Base-by-base conservation (phyloP, 2,888 invertebrate species). In the Aporophyla nigra region DNA sequence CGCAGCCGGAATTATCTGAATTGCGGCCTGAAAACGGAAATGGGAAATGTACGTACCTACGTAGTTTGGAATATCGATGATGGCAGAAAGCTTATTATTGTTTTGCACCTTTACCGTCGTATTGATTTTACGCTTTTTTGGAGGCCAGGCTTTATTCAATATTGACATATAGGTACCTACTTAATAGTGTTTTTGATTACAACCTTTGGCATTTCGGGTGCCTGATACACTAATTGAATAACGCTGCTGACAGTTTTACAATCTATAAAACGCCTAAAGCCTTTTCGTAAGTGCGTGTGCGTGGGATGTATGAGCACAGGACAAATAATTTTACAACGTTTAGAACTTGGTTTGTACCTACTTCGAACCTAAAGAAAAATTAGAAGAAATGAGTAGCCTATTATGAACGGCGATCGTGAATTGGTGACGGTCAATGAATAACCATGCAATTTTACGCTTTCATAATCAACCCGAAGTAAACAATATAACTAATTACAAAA, bases 21-120 rank as follows among this genome's bases (percentile, higher is more conserved):
- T 70, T 76, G 69, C 54, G 66, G 71, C 46, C 63, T 85, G 66
- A 82, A 83, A 83, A 73, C 76, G 86, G 82, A 82, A 83, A 85
- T 82, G 82, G 43, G 27, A 85, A 85, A 85, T 59, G 58, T 59
- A 58, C 10, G 53, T 70, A 66, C 49, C 40, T 56, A 58, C 33
- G 53, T 67, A 70, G 53, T 59, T 56, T 43, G 65, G 49, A 85
- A 85, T 63, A 81, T 72, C 51, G 51, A 71, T 58, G 75, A 65
- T 70, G 78, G 53, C 62, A 58, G 24, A 70, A 43, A 70, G 58
- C 59, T 21, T 71, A 3, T 53, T 75, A 66, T 76, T 82, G 46
- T 56, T 82, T 54, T 82, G 75, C 75, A 53, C 76, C 63, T 65
- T 76, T 67, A 33, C 24, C 53, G 7, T 5, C 54, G 61, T 67